A percentile compares a stretch with the other conserved stretches of the same genome.
Conservation (phyloP, 2,888 invertebrate species). For the Lapara coniferarum region DNA sequence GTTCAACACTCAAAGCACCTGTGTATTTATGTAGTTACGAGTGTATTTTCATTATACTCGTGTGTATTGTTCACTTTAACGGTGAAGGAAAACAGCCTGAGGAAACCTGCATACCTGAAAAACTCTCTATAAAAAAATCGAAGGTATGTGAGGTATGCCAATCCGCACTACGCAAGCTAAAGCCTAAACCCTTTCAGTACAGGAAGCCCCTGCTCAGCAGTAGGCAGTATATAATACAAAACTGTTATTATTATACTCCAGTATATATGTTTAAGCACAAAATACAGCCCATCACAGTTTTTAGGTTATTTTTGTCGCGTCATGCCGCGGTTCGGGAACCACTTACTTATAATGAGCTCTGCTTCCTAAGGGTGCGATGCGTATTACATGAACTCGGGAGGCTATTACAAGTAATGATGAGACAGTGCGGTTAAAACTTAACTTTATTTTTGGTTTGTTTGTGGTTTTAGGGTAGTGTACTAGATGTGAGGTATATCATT, state of each 20-base stretch:
- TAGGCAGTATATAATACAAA: not conserved
- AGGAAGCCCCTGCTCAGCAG: not conserved
- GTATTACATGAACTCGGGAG: not conserved
- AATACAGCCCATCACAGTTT: not conserved
- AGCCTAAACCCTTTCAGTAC: not conserved
- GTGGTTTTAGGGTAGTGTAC: not conserved
- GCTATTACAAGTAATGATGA: not conserved
- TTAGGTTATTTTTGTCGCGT: constrained; percentile 1
- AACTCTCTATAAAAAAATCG: not conserved
- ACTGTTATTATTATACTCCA: not conserved
- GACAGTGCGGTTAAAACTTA: not conserved
- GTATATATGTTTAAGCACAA: not conserved
- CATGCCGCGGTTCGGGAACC: not conserved
- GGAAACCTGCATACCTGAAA: not conserved
- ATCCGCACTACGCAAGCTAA: not conserved
- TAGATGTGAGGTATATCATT: not conserved
- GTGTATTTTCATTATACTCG: too few species aligned
- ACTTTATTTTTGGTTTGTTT: not conserved
- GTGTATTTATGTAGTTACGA: not conserved
- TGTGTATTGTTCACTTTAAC: not conserved
- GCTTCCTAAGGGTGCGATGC: not conserved
- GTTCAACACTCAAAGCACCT: too few species aligned
- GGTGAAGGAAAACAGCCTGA: not conserved
- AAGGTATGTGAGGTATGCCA: not conserved
- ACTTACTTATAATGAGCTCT: not conserved